Evolutionary conservation across 2,113 vertebrate genomes (phyloP).

Genomic region (Isurus oxyrinchus): DNA sequence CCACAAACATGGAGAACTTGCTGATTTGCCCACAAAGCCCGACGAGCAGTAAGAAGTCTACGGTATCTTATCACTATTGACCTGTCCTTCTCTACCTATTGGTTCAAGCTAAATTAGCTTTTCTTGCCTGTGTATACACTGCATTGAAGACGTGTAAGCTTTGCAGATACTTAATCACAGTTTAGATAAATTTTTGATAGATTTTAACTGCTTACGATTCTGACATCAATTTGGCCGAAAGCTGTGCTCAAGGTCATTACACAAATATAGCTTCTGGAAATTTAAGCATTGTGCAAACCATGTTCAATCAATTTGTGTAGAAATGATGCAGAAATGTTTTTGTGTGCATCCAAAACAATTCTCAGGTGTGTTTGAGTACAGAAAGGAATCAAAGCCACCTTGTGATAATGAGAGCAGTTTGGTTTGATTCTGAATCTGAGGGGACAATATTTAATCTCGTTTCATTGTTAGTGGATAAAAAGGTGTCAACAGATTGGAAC

Average conservation of each 20-base stretch:
- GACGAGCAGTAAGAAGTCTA: background rate
- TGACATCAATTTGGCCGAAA: background rate
- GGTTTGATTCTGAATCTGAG: background rate
- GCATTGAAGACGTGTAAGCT: background rate
- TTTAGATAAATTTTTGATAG: background rate
- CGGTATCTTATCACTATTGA: background rate
- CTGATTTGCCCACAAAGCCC: background rate
- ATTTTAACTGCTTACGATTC: background rate
- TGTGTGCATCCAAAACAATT: background rate
- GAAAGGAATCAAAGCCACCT: background rate
- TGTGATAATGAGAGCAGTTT: background rate
- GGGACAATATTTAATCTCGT: background rate
- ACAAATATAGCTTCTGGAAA: background rate
- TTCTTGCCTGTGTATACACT: background rate
- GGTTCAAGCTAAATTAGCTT: background rate
- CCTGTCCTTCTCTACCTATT: background rate
- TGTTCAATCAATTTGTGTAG: background rate
- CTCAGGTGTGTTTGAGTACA: background rate
- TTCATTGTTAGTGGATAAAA: background rate
- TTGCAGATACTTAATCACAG: background rate
- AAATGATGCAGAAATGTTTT: background rate
- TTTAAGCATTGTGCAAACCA: background rate
- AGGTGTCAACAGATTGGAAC: background rate
- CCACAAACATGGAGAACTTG: background rate
- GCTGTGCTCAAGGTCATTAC: background rate